A percentile compares a stretch with the other conserved stretches of the same genome.
phyloP scores from a whole-genome alignment of 2,113 vertebrate genomes.

The Xiphophorus hellerii region DNA sequence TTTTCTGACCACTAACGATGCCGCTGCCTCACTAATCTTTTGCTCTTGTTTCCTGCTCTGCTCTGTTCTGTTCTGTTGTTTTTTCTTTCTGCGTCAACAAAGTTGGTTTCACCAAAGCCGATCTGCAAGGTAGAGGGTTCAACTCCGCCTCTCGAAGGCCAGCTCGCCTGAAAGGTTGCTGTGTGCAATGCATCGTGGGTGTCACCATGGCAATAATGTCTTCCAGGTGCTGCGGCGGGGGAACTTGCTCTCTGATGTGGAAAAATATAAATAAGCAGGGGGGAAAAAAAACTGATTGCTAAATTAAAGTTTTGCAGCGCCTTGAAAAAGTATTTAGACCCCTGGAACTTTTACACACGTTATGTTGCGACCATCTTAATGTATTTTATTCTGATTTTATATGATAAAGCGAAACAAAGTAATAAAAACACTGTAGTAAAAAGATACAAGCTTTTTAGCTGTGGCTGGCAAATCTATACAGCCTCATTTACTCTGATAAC shows the following conservation, averaged over 20 bases:
- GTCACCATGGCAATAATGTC: slow-evolving; percentile 67
- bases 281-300: neutral
- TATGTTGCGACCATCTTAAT: neutral
- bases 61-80: slow-evolving; percentile 68
- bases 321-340: neutral
- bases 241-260: slow-evolving; percentile 47
- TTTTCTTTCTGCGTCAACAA: slow-evolving; percentile 87
- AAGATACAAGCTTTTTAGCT: too few species aligned
- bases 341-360: neutral
- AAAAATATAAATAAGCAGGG: neutral
- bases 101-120: slow-evolving; percentile 99
- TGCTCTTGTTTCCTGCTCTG: slow-evolving; percentile 77
- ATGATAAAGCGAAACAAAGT: neutral
- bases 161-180: slow-evolving; percentile 82
- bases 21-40: slow-evolving; percentile 84
- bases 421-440: too few species aligned
- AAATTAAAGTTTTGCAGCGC: neutral
- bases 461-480: too few species aligned
- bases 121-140: slow-evolving; percentile 95
- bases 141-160: slow-evolving; percentile 74
- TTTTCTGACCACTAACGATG: slow-evolving; percentile 43
- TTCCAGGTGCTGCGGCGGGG: slow-evolving; percentile 30
- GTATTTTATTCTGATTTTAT: neutral
- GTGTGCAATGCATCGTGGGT: slow-evolving; percentile 81
- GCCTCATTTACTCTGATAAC: too few species aligned